A percentile compares a stretch with the other conserved stretches of the same genome.
Conservation (phyloP, 2,797 vertebrate genomes). For the Oryzias dopingdopingensis region DNA sequence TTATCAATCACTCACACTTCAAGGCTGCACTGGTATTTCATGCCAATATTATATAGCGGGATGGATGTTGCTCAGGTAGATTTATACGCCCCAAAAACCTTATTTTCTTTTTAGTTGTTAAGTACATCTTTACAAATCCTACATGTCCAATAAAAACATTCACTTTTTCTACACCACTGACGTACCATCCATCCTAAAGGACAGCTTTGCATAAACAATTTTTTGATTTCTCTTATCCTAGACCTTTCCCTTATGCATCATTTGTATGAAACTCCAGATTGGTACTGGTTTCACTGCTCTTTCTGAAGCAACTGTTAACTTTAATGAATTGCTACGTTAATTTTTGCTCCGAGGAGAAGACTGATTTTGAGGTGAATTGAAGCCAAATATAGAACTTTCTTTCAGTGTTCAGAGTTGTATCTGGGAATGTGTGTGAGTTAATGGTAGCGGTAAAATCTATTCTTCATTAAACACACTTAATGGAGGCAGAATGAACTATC, state of each 20-base stretch:
- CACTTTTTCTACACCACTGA: too few relatives aligned
- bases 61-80: conserved; percentile 46
- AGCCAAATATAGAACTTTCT: conserved; percentile 24
- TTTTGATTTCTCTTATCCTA: too few relatives aligned
- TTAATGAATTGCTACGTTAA: conserved; percentile 38
- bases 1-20: conserved; percentile 66
- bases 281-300: conserved; percentile 40
- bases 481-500: conserved; percentile 43
- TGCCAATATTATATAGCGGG: conserved; percentile 41
- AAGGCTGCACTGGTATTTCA: conserved; percentile 46
- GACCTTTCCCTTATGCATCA: too few relatives aligned
- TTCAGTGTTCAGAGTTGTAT: conserved; percentile 48
- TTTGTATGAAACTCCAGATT: conserved; percentile 33
- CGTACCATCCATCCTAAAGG: too few relatives aligned
- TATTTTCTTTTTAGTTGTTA: conserved; percentile 32
- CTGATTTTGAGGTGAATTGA: conserved; percentile 30
- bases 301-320: conserved; percentile 37
- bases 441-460: conserved; percentile 44
- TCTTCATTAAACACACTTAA: conserved; percentile 57
- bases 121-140: conserved; percentile 6
- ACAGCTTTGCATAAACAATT: too few relatives aligned
- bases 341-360: conserved; percentile 7
- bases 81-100: conserved; percentile 33
- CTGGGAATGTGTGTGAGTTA: conserved; percentile 32
- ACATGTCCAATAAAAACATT: conserved; percentile 23